Evolutionary conservation across 2,797 vertebrate species (phyloP), one percentile per base, ranked within the genome.

Genomic region (Aselliscus stoliczkanus): DNA sequence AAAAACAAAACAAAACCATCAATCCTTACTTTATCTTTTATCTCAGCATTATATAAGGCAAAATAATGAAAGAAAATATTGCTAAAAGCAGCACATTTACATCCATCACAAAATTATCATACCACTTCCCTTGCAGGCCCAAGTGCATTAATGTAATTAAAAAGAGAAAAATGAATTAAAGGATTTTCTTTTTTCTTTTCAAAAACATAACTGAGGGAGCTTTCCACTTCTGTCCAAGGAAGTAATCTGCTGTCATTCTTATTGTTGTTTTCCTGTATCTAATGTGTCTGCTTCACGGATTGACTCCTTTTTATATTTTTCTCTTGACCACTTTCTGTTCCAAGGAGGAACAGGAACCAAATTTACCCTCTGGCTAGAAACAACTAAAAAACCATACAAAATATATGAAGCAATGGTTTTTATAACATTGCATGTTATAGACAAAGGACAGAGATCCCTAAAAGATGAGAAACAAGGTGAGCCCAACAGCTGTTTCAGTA

Each of bases 41-140:
- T 70, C 79, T 93, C 80, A 80, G 69, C 31, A 47, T 72, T 81
- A 88, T 14, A 50, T 52, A 56, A 39, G 31, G 13, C 25, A 64
- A 90, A 90, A 65, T 37, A 95, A 90, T 52, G 50, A 85, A 76
- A 87, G 50, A 60, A 93, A 90, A 83, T 47, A 60, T 37, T 73
- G 70, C 76, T 84, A 93, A 95, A 92, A 95, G 83, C 58, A 87
- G 20, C 37, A 77, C 31, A 65, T 84, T 88, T 80, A 75, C 67
- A 80, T 56, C 88, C 72, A 93, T 84, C 37, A 90, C 50, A 70
- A 87, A 93, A 76, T 90, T 67, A 92, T 62, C 56, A 56, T 9
- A 50, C 25, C 81, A 87, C 76, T 83, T 84, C 31, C 56, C 47
- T 73, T 75, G 11, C 7, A 54, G 42, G 23, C 37, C 65, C 87